Percentiles rank a stretch among this genome's conserved stretches.
phyloP scores from a whole-genome alignment of 2,888 invertebrate genomes.

The Caenorhabditis uteleia region DNA sequence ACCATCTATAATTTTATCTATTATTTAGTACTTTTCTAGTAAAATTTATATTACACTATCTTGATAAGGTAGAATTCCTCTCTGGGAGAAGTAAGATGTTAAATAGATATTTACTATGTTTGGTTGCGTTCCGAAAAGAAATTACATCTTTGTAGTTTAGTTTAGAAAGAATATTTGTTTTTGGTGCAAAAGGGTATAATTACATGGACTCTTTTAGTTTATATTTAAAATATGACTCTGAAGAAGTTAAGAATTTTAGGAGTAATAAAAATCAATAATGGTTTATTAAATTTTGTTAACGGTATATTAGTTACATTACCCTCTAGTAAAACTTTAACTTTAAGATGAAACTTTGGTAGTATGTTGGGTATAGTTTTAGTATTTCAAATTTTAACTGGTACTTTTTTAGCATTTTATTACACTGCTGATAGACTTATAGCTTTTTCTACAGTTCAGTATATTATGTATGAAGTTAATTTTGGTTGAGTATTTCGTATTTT shows the following conservation, averaged over 20 bases:
- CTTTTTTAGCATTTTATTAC: constrained; percentile 69
- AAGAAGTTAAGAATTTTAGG: constrained; percentile 55
- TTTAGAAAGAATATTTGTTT: constrained; percentile 55
- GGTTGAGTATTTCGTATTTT: constrained; percentile 64
- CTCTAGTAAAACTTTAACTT: constrained; percentile 51
- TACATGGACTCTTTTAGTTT: constrained; percentile 55
- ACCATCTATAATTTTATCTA: constrained; percentile 38
- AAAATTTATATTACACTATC: constrained; percentile 51
- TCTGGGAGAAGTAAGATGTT: constrained; percentile 46
- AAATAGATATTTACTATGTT: constrained; percentile 54
- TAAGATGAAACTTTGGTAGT: constrained; percentile 70
- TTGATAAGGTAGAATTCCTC: constrained; percentile 53
- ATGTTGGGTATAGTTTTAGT: constrained; percentile 68
- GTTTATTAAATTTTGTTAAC: constrained; percentile 54
- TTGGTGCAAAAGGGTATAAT: constrained; percentile 49
- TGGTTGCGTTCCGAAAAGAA: constrained; percentile 50
- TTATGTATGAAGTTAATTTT: constrained; percentile 68
- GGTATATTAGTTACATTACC: constrained; percentile 45
- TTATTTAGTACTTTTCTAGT: constrained; percentile 47
- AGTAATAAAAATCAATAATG: constrained; percentile 46
- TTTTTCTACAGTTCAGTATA: constrained; percentile 69
- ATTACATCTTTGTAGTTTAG: constrained; percentile 50
- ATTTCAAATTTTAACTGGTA: constrained; percentile 69
- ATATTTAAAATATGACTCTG: constrained; percentile 56
- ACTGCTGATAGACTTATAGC: constrained; percentile 64